Base-by-base conservation (phyloP, 2,113 vertebrate genomes). In the Pedionomus torquatus region DNA sequence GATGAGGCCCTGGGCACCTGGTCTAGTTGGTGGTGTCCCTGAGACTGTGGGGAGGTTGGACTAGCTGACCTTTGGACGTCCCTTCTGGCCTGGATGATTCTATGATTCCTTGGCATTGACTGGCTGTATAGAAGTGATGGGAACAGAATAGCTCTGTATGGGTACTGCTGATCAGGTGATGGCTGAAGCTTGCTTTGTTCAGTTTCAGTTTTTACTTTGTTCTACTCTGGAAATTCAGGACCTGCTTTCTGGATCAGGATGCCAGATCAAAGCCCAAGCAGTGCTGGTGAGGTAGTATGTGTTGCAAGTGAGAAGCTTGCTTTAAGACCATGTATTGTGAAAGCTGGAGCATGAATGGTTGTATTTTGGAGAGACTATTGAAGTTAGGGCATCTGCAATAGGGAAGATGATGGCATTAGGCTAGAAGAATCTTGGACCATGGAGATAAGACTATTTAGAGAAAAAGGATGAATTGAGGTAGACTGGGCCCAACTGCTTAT, bases 71-170 rank as follows among this genome's bases (percentile, higher is more conserved):
- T n/a, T n/a, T n/a, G n/a, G n/a, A n/a, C n/a, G n/a, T n/a, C n/a
- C n/a, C n/a, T n/a, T n/a, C n/a, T n/a, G n/a, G n/a, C n/a, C n/a
- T n/a, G n/a, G n/a, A n/a, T n/a, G n/a, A n/a, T n/a, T n/a, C n/a
- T n/a, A n/a, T n/a, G n/a, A n/a, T n/a, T n/a, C n/a, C 28, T 63
- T 0, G 7, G 41, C 3, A 0, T 2, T 58, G 51, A 1, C 23
- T 39, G 24, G 37, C 39, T 83, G 57, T 9, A 1, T 11, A 11
- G n/a, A 44, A n/a, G 18, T n/a, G 57, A 8, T 4, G 3, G 68
- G 26, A 68, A 24, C 13, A 20, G 44, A 61, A 1, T 49, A 5
- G 61, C 24, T 54, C 31, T 1, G 0, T 35, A 0, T 25, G 19
- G 57, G 23, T 51, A 11, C 30, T 23, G 5, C 5, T 24, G 43